These are phyloP conservation scores for Lophura swinhoii DNA, from an alignment of 2,797 vertebrate genomes.

Conservation along the genomic window DNA sequence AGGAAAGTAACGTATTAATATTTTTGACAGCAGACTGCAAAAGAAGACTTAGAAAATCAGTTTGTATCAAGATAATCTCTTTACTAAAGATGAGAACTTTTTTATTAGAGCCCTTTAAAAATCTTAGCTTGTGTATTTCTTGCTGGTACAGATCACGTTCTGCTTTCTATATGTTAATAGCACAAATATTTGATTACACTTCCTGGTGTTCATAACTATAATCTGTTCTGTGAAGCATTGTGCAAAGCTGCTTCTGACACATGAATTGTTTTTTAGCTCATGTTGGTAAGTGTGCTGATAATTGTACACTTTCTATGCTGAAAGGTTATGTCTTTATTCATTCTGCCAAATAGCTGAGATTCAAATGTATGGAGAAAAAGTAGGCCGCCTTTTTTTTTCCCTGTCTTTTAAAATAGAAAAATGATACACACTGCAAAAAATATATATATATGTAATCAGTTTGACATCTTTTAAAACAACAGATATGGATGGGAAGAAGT, in stretches of 20 bases:
- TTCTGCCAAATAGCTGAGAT: neutral
- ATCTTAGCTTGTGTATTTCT: neutral
- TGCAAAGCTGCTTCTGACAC: neutral
- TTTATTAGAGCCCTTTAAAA: neutral
- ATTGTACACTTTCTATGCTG: neutral
- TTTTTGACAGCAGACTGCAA: neutral
- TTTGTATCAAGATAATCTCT: neutral
- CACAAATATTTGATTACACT: neutral
- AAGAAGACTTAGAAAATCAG: neutral
- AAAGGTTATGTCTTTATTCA: neutral
- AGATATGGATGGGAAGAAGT: neutral
- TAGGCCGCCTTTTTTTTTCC: neutral
- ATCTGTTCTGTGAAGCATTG: neutral
- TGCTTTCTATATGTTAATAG: neutral
- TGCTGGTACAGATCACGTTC: neutral
- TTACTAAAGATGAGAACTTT: neutral
- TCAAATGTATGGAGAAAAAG: neutral
- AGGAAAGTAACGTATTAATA: neutral
- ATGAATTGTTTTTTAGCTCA: neutral
- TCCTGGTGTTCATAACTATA: neutral
- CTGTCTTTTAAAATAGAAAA: neutral
- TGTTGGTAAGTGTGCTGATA: neutral
- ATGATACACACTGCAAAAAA: neutral
- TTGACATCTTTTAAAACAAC: neutral
- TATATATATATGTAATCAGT: neutral